A percentile compares a stretch with the other conserved stretches of the same genome.
These are phyloP conservation scores for Diacarnus erythraeanus DNA, from an alignment of 37 sponge, comb jelly and placozoan genomes.

Conservation along the genomic window DNA sequence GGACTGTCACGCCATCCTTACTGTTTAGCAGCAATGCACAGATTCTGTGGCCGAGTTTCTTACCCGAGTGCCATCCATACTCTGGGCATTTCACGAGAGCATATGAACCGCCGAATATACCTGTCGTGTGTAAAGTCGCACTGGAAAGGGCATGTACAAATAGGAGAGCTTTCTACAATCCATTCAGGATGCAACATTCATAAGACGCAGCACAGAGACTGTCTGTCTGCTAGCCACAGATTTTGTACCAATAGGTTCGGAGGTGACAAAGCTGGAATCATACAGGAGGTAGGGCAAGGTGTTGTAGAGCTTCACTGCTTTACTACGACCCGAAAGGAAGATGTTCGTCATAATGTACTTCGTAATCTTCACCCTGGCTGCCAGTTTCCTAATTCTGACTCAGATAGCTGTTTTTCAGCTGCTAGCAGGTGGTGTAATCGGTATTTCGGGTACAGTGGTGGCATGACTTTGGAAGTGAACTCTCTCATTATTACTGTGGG, in stretches of 20 bases:
- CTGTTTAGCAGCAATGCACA: conserved; percentile 19
- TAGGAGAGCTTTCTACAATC: background rate
- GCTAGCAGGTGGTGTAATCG: conserved; percentile 11
- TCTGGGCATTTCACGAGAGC: conserved; percentile 4
- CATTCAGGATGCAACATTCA: background rate
- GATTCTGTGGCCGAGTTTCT: background rate
- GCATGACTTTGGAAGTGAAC: conserved; percentile 7
- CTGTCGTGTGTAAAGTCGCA: conserved; percentile 3
- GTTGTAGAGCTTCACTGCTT: conserved; percentile 1
- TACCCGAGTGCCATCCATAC: background rate
- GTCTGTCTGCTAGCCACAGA: conserved; percentile 7
- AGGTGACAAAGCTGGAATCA: background rate
- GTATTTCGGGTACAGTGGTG: background rate
- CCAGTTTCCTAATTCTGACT: conserved; percentile 8
- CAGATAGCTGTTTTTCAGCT: conserved; percentile 3
- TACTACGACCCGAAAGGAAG: background rate
- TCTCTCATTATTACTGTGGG: background rate
- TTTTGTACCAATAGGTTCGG: background rate
- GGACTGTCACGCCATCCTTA: background rate
- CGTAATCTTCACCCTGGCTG: background rate
- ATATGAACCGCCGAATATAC: background rate
- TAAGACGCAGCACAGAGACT: conserved; percentile 1
- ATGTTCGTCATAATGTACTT: background rate
- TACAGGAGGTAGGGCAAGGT: conserved; percentile 4
- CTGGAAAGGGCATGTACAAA: background rate